A percentile compares a stretch with the other conserved stretches of the same genome.
Conservation (phyloP, 2,113 vertebrate species). For the Haemorhous mexicanus region DNA sequence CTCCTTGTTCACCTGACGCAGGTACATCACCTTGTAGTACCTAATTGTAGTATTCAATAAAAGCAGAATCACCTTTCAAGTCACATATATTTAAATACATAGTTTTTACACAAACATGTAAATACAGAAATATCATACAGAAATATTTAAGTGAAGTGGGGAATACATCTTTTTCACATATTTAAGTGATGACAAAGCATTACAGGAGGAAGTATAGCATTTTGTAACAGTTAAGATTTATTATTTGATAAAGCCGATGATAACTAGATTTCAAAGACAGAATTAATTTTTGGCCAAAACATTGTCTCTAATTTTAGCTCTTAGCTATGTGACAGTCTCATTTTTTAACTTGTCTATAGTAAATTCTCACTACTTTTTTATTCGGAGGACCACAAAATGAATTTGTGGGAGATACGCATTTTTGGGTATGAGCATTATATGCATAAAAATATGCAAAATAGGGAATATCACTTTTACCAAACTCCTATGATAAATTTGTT, state of each 20-base stretch:
- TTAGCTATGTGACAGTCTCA: background rate
- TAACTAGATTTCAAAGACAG: background rate
- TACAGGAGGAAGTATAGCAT: background rate
- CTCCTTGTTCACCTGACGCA: background rate
- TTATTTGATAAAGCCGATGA: background rate
- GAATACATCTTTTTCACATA: background rate
- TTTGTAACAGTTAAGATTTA: background rate
- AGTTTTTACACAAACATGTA: background rate
- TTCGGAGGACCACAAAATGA: background rate
- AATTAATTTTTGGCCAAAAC: background rate
- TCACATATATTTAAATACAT: background rate
- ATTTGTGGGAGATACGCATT: background rate
- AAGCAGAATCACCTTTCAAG: background rate
- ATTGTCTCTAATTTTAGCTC: background rate
- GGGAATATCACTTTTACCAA: fast-evolving
- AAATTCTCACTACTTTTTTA: background rate
- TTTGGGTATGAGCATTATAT: background rate
- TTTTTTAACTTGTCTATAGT: background rate
- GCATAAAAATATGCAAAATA: background rate
- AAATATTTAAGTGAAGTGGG: background rate
- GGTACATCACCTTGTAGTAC: background rate
- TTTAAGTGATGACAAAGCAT: background rate
- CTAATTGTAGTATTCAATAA: fast-evolving
- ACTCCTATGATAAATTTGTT: background rate
- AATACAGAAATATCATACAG: background rate